phyloP scores from a whole-genome alignment of 2,797 vertebrate genomes.

The Epinephelus malabaricus region DNA sequence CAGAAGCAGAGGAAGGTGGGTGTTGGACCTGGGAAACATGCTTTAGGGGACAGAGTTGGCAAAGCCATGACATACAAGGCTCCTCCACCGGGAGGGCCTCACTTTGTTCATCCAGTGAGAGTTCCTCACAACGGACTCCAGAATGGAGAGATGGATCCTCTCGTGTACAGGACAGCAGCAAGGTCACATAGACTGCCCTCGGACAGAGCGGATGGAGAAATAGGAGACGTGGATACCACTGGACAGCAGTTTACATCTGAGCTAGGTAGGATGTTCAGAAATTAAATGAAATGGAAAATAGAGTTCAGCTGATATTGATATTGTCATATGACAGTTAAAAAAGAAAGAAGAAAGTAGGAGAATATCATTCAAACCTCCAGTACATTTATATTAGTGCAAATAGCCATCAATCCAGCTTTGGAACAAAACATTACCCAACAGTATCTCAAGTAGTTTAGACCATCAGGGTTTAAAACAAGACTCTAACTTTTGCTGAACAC shows the following conservation, averaged over 20 bases:
- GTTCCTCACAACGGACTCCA: constrained; percentile 91
- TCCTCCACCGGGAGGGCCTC: constrained; percentile 88
- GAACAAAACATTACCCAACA: not conserved
- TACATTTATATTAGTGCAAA: constrained; percentile 1
- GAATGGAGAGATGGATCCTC: constrained; percentile 91
- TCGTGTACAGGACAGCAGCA: constrained; percentile 89
- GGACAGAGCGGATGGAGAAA: constrained; percentile 80
- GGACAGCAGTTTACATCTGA: constrained; percentile 87
- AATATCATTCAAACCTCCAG: not conserved
- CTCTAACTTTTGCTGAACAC: too few species aligned
- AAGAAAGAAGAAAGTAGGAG: not conserved
- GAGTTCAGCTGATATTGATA: not conserved
- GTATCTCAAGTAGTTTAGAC: not conserved
- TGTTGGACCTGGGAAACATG: constrained; percentile 80
- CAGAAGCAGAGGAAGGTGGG: constrained; percentile 89
- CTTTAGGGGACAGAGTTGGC: constrained; percentile 87
- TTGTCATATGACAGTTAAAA: not conserved
- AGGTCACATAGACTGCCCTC: constrained; percentile 71
- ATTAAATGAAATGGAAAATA: not conserved
- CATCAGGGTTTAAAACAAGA: too few species aligned
- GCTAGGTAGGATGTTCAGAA: constrained; percentile 85
- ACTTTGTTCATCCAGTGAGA: constrained; percentile 90
- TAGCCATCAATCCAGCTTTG: not conserved
- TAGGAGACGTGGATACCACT: constrained; percentile 81
- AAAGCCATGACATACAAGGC: constrained; percentile 92